phyloP scores from a whole-genome alignment of 2,797 vertebrate genomes.

The Chloroceryle inda region DNA sequence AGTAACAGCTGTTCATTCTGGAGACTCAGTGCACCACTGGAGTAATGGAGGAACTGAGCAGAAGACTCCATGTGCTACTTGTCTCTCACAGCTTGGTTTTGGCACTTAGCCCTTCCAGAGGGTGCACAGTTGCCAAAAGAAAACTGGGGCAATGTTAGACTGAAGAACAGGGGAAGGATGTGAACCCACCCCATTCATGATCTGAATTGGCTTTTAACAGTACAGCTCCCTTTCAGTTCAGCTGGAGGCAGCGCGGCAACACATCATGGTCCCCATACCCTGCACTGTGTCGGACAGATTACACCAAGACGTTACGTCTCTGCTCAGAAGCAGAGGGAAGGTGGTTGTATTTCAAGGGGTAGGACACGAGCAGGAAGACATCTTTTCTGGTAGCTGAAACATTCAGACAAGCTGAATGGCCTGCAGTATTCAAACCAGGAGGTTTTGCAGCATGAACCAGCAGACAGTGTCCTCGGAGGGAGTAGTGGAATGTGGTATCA shows the following conservation, averaged over 20 bases:
- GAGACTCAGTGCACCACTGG: accelerated
- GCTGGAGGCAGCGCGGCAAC: neutral
- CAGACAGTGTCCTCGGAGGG: accelerated
- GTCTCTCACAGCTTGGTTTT: neutral
- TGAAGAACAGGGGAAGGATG: neutral
- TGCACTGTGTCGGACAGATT: neutral
- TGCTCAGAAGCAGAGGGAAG: neutral
- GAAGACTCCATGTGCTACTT: neutral
- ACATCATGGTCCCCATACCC: neutral
- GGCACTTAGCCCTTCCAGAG: neutral
- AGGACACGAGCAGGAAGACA: neutral
- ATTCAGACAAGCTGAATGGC: neutral
- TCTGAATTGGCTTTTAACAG: neutral
- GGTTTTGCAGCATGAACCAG: neutral
- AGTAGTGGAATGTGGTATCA: neutral
- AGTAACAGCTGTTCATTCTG: neutral
- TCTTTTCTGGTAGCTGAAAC: neutral
- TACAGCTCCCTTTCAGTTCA: neutral
- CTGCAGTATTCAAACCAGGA: neutral
- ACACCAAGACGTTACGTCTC: accelerated
- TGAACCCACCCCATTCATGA: neutral
- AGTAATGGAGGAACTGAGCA: neutral
- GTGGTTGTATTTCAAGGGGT: neutral
- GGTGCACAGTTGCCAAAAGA: neutral
- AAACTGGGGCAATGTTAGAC: neutral